These are phyloP conservation scores for Lerema accius DNA, from an alignment of 1,140 invertebrate species.

Conservation along the genomic window DNA sequence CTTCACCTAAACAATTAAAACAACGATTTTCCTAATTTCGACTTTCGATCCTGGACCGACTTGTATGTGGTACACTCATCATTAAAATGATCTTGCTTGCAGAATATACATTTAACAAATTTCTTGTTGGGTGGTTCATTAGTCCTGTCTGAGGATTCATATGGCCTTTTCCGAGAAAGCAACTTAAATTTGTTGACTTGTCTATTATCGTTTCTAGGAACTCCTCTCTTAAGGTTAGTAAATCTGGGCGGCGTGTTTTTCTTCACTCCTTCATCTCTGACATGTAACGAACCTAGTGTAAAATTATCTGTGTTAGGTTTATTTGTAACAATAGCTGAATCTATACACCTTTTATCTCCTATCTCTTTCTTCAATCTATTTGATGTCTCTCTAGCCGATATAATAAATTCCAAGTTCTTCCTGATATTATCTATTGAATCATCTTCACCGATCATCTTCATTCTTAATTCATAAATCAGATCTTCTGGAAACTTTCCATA, in stretches of 20 bases:
- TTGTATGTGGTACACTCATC: conserved; percentile 22
- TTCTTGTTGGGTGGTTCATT: conserved; percentile 16
- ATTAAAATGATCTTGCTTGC: conserved; percentile 26
- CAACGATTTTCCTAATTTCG: conserved; percentile 25
- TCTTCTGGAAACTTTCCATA: conserved; percentile 27
- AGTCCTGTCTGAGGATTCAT: not conserved
- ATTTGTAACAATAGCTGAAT: not conserved
- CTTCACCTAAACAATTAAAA: conserved; percentile 28
- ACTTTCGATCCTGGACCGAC: conserved; percentile 18
- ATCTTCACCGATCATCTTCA: conserved; percentile 10
- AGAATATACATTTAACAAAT: conserved; percentile 24
- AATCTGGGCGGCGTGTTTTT: not conserved
- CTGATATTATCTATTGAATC: conserved; percentile 18
- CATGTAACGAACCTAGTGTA: conserved; percentile 20
- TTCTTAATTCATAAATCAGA: conserved; percentile 23
- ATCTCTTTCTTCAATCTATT: conserved; percentile 11
- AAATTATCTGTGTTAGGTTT: conserved; percentile 4
- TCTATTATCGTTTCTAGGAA: not conserved
- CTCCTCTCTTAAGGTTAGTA: not conserved
- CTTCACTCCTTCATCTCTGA: not conserved
- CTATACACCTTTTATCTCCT: not conserved
- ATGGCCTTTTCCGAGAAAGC: not conserved
- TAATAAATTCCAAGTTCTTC: conserved; percentile 22
- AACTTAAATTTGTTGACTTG: not conserved
- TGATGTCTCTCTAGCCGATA: conserved; percentile 14